phyloP scores from a whole-genome alignment of 2,113 vertebrate species.

The Pseudopodoces humilis region DNA sequence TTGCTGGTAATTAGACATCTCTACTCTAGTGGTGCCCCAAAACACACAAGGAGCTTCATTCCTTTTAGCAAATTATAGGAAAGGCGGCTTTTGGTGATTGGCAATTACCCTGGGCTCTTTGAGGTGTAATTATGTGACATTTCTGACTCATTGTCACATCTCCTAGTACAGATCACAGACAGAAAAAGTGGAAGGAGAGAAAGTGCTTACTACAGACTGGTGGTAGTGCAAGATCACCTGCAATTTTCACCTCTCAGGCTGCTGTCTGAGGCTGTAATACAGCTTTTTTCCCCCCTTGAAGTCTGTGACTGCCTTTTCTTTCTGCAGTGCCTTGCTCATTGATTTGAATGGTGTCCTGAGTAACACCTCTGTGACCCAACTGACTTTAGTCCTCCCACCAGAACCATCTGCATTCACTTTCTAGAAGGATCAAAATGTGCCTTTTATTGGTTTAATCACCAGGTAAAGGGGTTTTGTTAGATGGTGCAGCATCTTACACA shows the following conservation, averaged over 20 bases:
- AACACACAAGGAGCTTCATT: not conserved
- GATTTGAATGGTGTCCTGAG: not conserved
- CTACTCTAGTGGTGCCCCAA: not conserved
- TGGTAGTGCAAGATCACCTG: not conserved
- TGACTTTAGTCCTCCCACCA: not conserved
- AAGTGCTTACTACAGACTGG: not conserved
- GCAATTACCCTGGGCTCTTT: not conserved
- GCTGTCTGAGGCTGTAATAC: not conserved
- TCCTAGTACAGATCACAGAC: not conserved
- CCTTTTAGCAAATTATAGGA: not conserved
- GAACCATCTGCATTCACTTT: not conserved
- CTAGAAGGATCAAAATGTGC: not conserved
- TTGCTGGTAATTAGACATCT: slow-evolving; percentile 15
- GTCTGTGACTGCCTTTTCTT: not conserved
- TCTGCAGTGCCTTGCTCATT: not conserved
- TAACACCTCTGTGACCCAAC: not conserved
- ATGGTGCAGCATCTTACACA: not conserved
- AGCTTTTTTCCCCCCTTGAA: not conserved
- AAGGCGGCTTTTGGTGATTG: not conserved
- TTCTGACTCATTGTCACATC: not conserved
- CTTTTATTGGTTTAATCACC: not conserved
- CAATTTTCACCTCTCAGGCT: not conserved
- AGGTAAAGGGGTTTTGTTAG: not conserved
- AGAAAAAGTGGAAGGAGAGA: not conserved
- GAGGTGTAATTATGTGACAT: slow-evolving; percentile 9